Conservation (phyloP, 2,113 vertebrate genomes). For the Xerus inauris region DNA sequence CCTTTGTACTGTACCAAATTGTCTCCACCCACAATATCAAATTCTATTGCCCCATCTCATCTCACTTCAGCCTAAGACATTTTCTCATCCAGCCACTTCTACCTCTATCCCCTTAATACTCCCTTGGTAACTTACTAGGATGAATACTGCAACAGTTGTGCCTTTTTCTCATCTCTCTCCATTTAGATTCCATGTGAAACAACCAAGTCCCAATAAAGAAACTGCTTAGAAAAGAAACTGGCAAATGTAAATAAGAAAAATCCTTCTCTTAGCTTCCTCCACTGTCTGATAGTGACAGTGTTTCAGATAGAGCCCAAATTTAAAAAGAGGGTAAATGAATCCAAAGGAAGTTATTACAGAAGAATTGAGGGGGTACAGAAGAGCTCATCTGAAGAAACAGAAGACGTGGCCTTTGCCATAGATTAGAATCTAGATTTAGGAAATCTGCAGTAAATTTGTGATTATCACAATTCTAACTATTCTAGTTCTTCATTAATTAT, state of each 20-base stretch:
- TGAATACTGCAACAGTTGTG: background rate
- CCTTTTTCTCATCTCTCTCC: background rate
- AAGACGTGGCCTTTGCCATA: background rate
- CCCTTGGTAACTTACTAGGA: background rate
- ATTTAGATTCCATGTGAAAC: constrained; percentile 29
- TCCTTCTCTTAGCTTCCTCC: background rate
- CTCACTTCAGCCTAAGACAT: background rate
- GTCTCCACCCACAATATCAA: background rate
- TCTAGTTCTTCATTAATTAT: background rate
- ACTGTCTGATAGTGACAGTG: background rate
- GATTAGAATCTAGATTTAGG: background rate
- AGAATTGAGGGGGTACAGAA: background rate
- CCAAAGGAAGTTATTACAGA: background rate
- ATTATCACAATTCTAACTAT: constrained; percentile 29
- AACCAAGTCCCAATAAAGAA: constrained; percentile 17
- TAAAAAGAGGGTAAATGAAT: background rate
- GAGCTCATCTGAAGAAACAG: background rate
- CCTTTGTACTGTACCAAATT: background rate
- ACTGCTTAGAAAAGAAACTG: background rate
- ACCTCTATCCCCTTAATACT: background rate
- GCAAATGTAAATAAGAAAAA: background rate
- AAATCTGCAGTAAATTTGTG: background rate
- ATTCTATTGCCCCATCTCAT: background rate
- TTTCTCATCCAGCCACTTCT: background rate
- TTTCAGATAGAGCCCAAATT: background rate